Evolutionary conservation across 2,888 invertebrate genomes (phyloP).

Genomic region (Eueremaeus valkanovi): DNA sequence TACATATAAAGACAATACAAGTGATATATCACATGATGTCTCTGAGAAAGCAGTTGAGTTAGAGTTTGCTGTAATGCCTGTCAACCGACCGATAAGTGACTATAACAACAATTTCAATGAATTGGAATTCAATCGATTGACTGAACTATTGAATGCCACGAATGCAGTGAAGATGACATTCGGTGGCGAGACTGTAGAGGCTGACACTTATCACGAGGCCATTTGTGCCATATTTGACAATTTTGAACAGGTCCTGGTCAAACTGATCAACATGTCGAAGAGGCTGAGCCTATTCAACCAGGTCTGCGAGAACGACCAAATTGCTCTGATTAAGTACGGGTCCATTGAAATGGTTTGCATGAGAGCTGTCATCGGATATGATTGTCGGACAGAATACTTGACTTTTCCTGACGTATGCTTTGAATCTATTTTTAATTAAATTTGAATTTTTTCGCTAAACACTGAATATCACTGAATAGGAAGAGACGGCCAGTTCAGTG

Average conservation of each 20-base stretch:
- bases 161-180: not conserved
- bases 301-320: constrained; percentile 91
- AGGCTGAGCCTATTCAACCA: constrained; percentile 72
- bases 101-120: not conserved
- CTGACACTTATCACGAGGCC: too few relatives aligned
- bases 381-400: too few relatives aligned
- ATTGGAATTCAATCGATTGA: not conserved
- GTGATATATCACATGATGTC: not conserved
- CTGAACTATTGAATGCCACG: not conserved
- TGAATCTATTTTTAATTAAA: too few relatives aligned
- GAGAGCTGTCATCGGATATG: not conserved
- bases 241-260: constrained; percentile 64
- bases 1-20: not conserved
- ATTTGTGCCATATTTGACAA: too few relatives aligned
- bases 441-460: too few relatives aligned
- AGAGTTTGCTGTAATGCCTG: not conserved
- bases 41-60: not conserved
- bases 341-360: constrained; percentile 76
- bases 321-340: constrained; percentile 80
- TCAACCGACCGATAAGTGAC: not conserved
- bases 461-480: too few relatives aligned
- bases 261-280: constrained; percentile 64
- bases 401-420: too few relatives aligned
- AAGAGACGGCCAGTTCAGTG: too few relatives aligned
- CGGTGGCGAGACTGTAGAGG: too few relatives aligned